Percentiles rank a stretch among this genome's conserved stretches.
Conservation (phyloP, 2,888 invertebrate genomes). For the Rutpela maculata region DNA sequence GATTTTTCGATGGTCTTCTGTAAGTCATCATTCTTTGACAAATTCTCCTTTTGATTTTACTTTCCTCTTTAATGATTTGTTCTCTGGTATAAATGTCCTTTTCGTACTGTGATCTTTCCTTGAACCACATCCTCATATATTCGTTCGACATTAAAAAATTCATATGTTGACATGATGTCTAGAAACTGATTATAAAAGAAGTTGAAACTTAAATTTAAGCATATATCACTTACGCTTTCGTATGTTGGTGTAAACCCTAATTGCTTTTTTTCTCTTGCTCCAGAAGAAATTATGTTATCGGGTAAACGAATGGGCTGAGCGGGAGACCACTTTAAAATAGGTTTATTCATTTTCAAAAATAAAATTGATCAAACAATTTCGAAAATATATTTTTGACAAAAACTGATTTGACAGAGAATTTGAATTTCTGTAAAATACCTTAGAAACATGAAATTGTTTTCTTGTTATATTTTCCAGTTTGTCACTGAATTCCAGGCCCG, state of each 20-base stretch:
- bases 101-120: slow-evolving; percentile 76
- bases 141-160: slow-evolving; percentile 76
- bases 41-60: slow-evolving; percentile 69
- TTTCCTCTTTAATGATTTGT: slow-evolving; percentile 74
- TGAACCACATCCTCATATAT: slow-evolving; percentile 78
- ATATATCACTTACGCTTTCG: slow-evolving; percentile 72
- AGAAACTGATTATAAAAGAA: slow-evolving; percentile 18
- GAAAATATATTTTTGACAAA: background rate
- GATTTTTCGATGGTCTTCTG: slow-evolving; percentile 55
- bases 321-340: slow-evolving; percentile 75
- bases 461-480: background rate
- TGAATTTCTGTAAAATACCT: background rate
- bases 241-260: slow-evolving; percentile 75
- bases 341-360: slow-evolving; percentile 20
- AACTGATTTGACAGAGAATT: slow-evolving; percentile 7
- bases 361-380: background rate
- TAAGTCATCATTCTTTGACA: slow-evolving; percentile 65
- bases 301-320: slow-evolving; percentile 73
- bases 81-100: slow-evolving; percentile 77
- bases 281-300: slow-evolving; percentile 78
- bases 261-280: slow-evolving; percentile 66
- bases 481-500: too few species aligned
- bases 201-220: background rate
- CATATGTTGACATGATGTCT: slow-evolving; percentile 68
- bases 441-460: background rate